Evolutionary conservation across 2,113 vertebrate species (phyloP), one percentile per base, ranked within the genome.

Genomic region (Lepisosteus osseus): DNA sequence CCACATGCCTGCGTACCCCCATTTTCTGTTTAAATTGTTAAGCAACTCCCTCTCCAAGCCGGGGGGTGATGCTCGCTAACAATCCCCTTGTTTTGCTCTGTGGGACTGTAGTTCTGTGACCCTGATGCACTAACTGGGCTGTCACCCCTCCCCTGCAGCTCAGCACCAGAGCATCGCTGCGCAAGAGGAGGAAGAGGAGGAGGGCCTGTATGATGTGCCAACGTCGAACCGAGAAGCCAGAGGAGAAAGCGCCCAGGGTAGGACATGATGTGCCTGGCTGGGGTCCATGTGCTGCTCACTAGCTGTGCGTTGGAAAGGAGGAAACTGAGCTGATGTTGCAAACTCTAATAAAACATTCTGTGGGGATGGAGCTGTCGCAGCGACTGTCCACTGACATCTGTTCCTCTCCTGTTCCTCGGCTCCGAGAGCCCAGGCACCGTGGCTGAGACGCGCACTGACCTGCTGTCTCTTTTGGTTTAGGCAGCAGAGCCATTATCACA

Each of bases 201-300:
- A 3, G 1, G 63, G 0, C 0, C 61, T 88, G 11, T 92, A 90
- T 68, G 87, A 89, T 45, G 54, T 80, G 15, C 90, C 87, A 4
- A 0, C 43, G 3, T 83, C 78, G 7, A 77, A 72, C 67, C 80
- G 72, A 71, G 65, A 54, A 4, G 40, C 3, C 54, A 57, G 3
- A 71, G 47, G 64, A 71, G 7, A 47, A 15, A 7, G 2, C 2
- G 8, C 61, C 3, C 72, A 77, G 3, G 79, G 90, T 89, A 42
- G 42, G 71, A 73, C 72, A 68, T 54, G 11, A 54, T 56, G 2
- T 12, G 13, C 2, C 13, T 13, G 42, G 51, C 12, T 9, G 3
- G 6, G 59, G 54, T 44, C 12, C 43, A 29, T 15, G 68, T 14
- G 9, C 2, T 40, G 13, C 15, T 29, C 29, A 29, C 29, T 29